Base-by-base conservation (phyloP, 2,888 invertebrate genomes). In the Ormia ochracea region DNA sequence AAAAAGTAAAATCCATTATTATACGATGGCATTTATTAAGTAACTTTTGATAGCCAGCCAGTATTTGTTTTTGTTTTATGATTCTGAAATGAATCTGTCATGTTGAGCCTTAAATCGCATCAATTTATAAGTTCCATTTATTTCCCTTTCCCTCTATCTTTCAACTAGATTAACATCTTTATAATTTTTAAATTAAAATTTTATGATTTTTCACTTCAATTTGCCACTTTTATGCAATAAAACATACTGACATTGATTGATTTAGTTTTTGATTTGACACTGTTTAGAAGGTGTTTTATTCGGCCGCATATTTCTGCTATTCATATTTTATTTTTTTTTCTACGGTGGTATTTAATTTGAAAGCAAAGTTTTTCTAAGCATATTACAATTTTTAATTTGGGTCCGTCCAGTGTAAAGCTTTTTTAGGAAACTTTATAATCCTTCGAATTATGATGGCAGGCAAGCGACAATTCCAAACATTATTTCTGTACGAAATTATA, bases 241-340 rank as follows among this genome's bases (percentile, higher is more conserved):
- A 79, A 74, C 52, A 79, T 69, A 70, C 45, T 74, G 79, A 79
- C 79, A 75, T 70, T 79, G 79, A 79, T 79, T 79, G 74, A 79
- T 79, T n/a, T 79, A 73, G 58, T 74, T 58, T 28, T 59, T 41
- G 19, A 56, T 54, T 52, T 41, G 63, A 14, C 19, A 31, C 12
- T 43, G 38, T 59, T 66, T 26, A 33, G 7, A 54, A 38, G 43
- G 28, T 28, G 33, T 70, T 31, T 21, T 52, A 19, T 31, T 43
- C 2, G n/a, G n/a, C n/a, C 33, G 58, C 10, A 31, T 66, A 12
- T 59, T 33, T 28, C n/a, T 59, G 12, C n/a, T 50, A 28, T 41
- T 41, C 7, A 41, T 19, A 7, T 17, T 41, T 41, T 41, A 38
- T 38, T 5, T 38, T 14, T 14, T 14, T 38, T 38, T n/a, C n/a